Conservation (phyloP, 2,888 invertebrate genomes). For the Leptopilina syphax region DNA sequence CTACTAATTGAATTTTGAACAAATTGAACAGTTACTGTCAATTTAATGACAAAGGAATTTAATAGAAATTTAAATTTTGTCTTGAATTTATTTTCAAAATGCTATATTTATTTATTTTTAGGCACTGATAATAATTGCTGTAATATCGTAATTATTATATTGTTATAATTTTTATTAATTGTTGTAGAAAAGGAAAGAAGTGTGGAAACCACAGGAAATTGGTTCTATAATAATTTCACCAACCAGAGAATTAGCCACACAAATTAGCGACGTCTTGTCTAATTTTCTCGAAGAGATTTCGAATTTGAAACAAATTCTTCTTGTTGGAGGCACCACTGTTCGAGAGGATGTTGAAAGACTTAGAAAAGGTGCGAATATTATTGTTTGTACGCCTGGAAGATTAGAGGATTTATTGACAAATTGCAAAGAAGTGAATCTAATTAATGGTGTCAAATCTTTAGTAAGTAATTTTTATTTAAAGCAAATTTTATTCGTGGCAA, state of each 20-base stretch:
- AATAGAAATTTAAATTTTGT: not conserved
- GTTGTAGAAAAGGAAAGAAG: constrained; percentile 79
- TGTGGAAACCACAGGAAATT: constrained; percentile 86
- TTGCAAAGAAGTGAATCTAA: constrained; percentile 84
- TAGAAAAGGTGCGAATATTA: constrained; percentile 87
- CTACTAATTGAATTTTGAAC: too few relatives aligned
- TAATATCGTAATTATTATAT: too few relatives aligned
- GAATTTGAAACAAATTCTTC: constrained; percentile 79
- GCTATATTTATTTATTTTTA: constrained; percentile 14
- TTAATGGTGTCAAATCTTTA: constrained; percentile 86
- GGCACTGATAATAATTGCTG: constrained; percentile 17
- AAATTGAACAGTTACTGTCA: too few relatives aligned
- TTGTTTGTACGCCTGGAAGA: constrained; percentile 96
- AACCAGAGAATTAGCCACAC: constrained; percentile 95
- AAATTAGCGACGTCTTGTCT: constrained; percentile 85
- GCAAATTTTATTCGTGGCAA: too few relatives aligned
- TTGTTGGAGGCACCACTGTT: constrained; percentile 91
- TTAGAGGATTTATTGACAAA: constrained; percentile 90
- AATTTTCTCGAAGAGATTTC: constrained; percentile 77
- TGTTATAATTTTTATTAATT: constrained; percentile 67
- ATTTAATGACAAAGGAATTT: too few relatives aligned
- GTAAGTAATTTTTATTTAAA: constrained; percentile 76
- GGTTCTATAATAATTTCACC: constrained; percentile 96
- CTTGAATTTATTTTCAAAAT: constrained; percentile 27
- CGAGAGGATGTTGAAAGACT: constrained; percentile 86